phyloP scores from a whole-genome alignment of 2,797 vertebrate genomes.

The Ibycter americanus region DNA sequence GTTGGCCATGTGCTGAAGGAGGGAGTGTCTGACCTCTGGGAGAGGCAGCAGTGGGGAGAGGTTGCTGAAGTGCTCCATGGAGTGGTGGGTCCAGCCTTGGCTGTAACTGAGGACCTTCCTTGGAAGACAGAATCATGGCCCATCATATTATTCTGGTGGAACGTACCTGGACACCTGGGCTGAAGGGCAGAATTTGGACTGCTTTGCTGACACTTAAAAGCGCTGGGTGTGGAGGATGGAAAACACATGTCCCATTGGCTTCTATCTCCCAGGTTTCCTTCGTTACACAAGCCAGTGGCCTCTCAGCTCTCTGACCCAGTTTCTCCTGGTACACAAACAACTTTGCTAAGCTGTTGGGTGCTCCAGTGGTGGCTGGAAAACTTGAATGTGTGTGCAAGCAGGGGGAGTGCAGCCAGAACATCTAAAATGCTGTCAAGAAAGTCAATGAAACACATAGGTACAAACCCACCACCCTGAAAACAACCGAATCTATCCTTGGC shows the following conservation, averaged over 20 bases:
- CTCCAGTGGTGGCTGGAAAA: neutral
- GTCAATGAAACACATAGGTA: neutral
- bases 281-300: neutral
- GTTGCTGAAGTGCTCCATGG: neutral
- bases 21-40: neutral
- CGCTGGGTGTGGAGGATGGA: neutral
- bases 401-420: neutral
- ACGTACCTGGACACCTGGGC: neutral
- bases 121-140: neutral
- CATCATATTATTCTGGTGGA: accelerated
- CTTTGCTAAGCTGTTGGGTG: neutral
- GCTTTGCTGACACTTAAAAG: neutral
- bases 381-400: neutral
- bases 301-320: neutral
- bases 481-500: neutral
- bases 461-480: neutral
- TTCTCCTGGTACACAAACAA: neutral
- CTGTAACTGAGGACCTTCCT: neutral
- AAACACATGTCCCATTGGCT: neutral
- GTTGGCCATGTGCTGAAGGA: neutral
- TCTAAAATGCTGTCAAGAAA: neutral
- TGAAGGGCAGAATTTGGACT: neutral
- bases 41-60: neutral
- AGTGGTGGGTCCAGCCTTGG: neutral
- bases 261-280: neutral